Conservation (phyloP, 2,797 vertebrate genomes). For the Halcyon chelicuti region DNA sequence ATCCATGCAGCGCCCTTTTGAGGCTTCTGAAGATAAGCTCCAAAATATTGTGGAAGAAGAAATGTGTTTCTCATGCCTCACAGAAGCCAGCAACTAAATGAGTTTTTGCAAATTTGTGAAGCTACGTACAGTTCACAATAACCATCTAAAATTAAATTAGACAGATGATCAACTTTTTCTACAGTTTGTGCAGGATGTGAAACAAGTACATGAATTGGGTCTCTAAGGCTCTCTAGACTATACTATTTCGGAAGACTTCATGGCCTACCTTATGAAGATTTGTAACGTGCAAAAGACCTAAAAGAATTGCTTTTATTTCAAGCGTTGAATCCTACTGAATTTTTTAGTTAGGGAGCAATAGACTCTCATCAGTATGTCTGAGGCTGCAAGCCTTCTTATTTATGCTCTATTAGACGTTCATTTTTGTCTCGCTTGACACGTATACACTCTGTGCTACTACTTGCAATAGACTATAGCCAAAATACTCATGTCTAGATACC, state of each 20-base stretch:
- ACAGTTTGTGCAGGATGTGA: not conserved
- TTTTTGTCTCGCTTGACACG: not conserved
- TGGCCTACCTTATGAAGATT: not conserved
- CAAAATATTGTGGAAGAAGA: not conserved
- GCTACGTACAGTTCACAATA: not conserved
- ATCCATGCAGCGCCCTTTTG: rapidly evolving
- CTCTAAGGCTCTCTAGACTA: not conserved
- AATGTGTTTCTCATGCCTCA: not conserved
- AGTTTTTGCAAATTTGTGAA: not conserved
- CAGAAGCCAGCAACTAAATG: not conserved
- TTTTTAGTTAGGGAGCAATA: not conserved
- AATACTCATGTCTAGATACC: not conserved
- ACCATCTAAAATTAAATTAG: not conserved
- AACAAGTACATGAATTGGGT: not conserved
- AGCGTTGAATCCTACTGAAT: not conserved
- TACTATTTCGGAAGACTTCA: not conserved
- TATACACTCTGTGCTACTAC: not conserved
- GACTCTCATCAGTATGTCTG: not conserved
- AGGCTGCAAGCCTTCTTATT: not conserved
- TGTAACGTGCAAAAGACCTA: not conserved
- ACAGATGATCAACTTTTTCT: not conserved
- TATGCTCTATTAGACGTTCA: not conserved
- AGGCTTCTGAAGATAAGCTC: not conserved
- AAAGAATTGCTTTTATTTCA: not conserved
- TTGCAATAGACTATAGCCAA: not conserved